A percentile compares a stretch with the other conserved stretches of the same genome.
These are phyloP conservation scores for Cancer borealis DNA, from an alignment of 2,888 invertebrate genomes.

Conservation along the genomic window DNA sequence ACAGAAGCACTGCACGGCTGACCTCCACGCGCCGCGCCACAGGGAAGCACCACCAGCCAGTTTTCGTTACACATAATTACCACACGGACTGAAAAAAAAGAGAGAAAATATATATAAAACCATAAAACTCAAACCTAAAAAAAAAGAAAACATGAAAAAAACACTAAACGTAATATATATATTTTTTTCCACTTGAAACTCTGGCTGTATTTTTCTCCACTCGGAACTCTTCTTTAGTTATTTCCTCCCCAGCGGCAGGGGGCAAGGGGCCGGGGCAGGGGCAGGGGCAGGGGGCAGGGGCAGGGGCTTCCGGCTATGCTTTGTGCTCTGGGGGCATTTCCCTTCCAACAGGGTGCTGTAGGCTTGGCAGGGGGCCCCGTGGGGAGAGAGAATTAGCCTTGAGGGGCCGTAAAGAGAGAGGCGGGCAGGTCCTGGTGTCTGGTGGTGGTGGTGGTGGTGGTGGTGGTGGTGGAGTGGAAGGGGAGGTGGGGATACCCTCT, in stretches of 20 bases:
- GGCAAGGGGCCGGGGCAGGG: background rate
- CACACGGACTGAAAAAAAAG: background rate
- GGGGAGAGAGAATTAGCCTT: constrained; percentile 21
- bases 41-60: background rate
- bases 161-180: background rate
- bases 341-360: constrained; percentile 13
- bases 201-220: background rate
- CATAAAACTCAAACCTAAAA: background rate
- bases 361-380: background rate
- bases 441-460: background rate
- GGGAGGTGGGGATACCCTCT: background rate
- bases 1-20: background rate
- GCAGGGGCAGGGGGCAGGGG: background rate
- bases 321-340: background rate
- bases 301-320: background rate
- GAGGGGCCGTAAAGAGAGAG: constrained; percentile 26
- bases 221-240: background rate
- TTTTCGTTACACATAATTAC: background rate
- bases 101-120: background rate
- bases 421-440: background rate
- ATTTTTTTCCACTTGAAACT: background rate
- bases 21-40: background rate
- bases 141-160: background rate
- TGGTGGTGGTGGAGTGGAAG: background rate
- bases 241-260: background rate